phyloP scores from a whole-genome alignment of 2,888 invertebrate species.

The Cinara cedri region DNA sequence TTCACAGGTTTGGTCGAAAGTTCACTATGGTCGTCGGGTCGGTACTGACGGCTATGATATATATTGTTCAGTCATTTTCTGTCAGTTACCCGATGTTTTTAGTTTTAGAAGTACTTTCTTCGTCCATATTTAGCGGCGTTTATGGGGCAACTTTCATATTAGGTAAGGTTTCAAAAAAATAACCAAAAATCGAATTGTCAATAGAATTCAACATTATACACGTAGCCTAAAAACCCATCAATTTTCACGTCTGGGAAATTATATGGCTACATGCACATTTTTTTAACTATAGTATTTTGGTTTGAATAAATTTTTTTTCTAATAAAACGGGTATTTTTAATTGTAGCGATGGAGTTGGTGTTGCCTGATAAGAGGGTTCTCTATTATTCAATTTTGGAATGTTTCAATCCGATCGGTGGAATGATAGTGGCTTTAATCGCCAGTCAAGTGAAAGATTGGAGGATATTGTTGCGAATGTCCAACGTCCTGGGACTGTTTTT shows the following conservation, averaged over 20 bases:
- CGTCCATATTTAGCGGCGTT: conserved; percentile 70
- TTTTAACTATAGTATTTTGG: background rate
- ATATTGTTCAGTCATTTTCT: conserved; percentile 67
- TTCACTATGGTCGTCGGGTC: conserved; percentile 68
- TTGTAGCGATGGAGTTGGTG: conserved; percentile 43
- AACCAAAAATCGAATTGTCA: background rate
- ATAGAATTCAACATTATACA: background rate
- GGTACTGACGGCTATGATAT: conserved; percentile 68
- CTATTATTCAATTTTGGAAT: conserved; percentile 47
- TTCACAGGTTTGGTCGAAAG: conserved; percentile 68
- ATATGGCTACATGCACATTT: background rate
- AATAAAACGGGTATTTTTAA: background rate
- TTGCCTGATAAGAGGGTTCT: conserved; percentile 37
- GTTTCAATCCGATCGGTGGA: conserved; percentile 26
- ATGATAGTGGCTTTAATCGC: conserved; percentile 28
- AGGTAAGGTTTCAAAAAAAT: conserved; percentile 61
- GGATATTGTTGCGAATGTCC: conserved; percentile 20
- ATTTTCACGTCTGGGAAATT: background rate
- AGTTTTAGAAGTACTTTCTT: conserved; percentile 67
- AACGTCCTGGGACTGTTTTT: conserved; percentile 47
- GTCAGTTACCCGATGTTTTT: conserved; percentile 67
- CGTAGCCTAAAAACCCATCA: background rate
- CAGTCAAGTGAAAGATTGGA: conserved; percentile 43
- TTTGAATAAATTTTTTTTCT: background rate
- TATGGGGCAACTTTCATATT: conserved; percentile 70